A percentile compares a stretch with the other conserved stretches of the same genome.
Conservation (phyloP, 2,113 vertebrate genomes). For the Pavo muticus region DNA sequence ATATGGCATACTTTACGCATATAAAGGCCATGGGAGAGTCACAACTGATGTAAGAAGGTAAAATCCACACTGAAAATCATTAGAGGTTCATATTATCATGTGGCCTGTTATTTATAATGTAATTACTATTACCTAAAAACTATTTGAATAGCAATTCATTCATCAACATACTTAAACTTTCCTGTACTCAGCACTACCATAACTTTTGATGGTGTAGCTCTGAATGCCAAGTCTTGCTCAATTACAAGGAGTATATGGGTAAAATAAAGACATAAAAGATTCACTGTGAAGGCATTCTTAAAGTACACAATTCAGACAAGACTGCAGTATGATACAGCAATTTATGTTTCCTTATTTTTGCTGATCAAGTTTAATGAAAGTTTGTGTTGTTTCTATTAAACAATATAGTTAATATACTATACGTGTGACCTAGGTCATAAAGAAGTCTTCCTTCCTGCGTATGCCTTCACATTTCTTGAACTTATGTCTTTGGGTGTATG, state of each 20-base stretch:
- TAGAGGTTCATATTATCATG: neutral
- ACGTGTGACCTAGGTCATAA: neutral
- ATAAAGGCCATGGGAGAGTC: neutral
- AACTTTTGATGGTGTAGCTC: neutral
- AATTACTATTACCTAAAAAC: constrained; percentile 10
- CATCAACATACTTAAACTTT: constrained; percentile 12
- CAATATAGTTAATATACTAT: neutral
- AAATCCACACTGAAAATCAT: neutral
- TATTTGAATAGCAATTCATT: neutral
- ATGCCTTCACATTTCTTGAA: neutral
- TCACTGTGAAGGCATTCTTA: neutral
- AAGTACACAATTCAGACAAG: neutral
- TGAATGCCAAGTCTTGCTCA: neutral
- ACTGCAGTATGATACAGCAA: neutral
- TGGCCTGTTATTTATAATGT: constrained; percentile 8
- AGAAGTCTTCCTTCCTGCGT: neutral
- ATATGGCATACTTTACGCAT: neutral
- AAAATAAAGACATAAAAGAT: neutral
- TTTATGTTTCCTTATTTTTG: neutral
- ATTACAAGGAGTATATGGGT: neutral
- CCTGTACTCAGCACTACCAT: neutral
- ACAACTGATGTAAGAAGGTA: constrained; percentile 13
- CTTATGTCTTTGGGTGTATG: neutral
- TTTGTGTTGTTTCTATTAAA: neutral
- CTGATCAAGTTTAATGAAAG: neutral